Conservation (phyloP, 2,113 vertebrate genomes). For the Perognathus longimembris region DNA sequence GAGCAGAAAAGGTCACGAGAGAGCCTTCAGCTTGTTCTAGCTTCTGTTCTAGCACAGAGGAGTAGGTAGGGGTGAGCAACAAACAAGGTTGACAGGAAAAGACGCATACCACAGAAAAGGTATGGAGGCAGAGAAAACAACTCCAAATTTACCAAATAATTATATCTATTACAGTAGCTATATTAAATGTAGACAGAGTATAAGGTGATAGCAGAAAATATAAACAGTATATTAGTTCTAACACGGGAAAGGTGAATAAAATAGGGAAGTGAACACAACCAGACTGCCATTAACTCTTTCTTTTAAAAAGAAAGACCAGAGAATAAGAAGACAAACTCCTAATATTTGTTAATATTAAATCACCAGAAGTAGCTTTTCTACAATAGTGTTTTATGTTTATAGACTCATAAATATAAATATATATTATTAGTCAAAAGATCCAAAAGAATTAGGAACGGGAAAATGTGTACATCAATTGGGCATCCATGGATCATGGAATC, state of each 20-base stretch:
- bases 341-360: constrained; percentile 6
- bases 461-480: not conserved
- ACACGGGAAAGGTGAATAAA: not conserved
- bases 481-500: too few species aligned
- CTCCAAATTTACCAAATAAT: not conserved
- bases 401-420: not conserved
- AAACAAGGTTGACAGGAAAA: not conserved
- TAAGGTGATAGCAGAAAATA: not conserved
- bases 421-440: not conserved
- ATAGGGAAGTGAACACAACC: not conserved
- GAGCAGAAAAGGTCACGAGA: not conserved
- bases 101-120: rapidly evolving
- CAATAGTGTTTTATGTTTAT: not conserved
- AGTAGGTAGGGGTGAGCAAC: rapidly evolving
- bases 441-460: not conserved
- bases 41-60: not conserved
- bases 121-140: not conserved
- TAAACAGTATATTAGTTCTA: not conserved
- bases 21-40: not conserved
- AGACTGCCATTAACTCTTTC: not conserved
- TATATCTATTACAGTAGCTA: not conserved
- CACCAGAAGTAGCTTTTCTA: not conserved
- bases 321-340: not conserved
- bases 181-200: not conserved
- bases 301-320: not conserved